These are phyloP conservation scores for Nestor notabilis DNA, from an alignment of 2,113 vertebrate species.

Conservation along the genomic window DNA sequence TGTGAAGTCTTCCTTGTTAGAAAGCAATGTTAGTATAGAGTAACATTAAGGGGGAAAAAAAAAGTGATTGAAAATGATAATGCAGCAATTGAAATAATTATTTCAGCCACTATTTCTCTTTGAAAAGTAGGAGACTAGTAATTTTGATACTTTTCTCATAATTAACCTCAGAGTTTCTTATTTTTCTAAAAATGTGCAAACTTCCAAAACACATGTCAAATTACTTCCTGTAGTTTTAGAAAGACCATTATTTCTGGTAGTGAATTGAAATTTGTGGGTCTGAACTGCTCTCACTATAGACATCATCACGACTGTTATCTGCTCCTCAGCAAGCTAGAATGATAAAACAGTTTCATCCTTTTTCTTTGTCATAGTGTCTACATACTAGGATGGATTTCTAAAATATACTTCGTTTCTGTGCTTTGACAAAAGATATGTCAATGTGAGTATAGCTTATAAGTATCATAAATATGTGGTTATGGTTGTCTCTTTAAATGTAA, in stretches of 20 bases:
- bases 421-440: neutral
- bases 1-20: neutral
- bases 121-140: neutral
- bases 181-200: neutral
- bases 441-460: neutral
- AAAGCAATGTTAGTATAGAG: neutral
- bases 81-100: neutral
- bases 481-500: neutral
- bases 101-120: neutral
- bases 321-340: neutral
- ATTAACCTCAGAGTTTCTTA: neutral
- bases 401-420: neutral
- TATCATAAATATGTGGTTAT: neutral
- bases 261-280: neutral
- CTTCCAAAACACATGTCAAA: neutral
- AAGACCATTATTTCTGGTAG: neutral
- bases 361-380: neutral
- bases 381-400: neutral
- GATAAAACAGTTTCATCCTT: neutral
- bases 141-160: neutral
- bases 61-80: neutral
- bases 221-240: neutral
- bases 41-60: neutral
- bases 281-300: neutral
- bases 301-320: neutral